These are phyloP conservation scores for Drosophila barbarae DNA, from an alignment of 2,888 invertebrate genomes.

Conservation along the genomic window DNA sequence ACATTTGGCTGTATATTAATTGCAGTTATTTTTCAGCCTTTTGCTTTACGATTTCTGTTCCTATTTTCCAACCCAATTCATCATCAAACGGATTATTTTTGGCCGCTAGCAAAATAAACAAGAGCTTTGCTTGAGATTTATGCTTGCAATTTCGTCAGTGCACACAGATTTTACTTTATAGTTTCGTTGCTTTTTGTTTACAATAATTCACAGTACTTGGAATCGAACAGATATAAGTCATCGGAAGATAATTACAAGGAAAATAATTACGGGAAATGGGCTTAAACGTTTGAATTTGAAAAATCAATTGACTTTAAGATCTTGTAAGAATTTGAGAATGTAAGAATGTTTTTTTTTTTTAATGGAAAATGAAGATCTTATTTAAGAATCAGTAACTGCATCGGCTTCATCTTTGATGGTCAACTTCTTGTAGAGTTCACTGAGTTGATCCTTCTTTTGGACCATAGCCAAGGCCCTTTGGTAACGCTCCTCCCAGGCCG, in stretches of 20 bases:
- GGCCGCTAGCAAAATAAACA: constrained; percentile 57
- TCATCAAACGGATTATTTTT: constrained; percentile 58
- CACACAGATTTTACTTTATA: constrained; percentile 27
- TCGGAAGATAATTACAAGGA: constrained; percentile 25
- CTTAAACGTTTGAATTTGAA: constrained; percentile 3
- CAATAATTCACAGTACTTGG: constrained; percentile 48
- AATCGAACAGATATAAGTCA: constrained; percentile 46
- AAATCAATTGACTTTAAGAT: background rate
- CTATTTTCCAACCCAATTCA: constrained; percentile 45
- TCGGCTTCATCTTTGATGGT: constrained; percentile 19
- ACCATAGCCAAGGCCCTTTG: constrained; percentile 50
- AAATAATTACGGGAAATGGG: constrained; percentile 12
- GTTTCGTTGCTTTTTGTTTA: constrained; percentile 49
- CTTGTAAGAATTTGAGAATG: constrained; percentile 6
- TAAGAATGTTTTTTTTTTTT: too few relatives aligned
- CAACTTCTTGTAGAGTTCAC: constrained; percentile 47
- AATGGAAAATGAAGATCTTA: background rate
- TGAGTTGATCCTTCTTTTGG: constrained; percentile 47
- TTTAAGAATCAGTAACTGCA: background rate
- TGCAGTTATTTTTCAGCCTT: constrained; percentile 24
- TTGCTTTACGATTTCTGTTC: constrained; percentile 12
- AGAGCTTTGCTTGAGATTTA: constrained; percentile 43
- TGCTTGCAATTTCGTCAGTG: constrained; percentile 49
- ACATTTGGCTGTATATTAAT: constrained; percentile 13
- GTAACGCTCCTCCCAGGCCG: constrained; percentile 62